Percentiles rank a stretch among this genome's conserved stretches.
phyloP scores from a whole-genome alignment of 2,113 vertebrate species.

The Vulpes ferrilata region DNA sequence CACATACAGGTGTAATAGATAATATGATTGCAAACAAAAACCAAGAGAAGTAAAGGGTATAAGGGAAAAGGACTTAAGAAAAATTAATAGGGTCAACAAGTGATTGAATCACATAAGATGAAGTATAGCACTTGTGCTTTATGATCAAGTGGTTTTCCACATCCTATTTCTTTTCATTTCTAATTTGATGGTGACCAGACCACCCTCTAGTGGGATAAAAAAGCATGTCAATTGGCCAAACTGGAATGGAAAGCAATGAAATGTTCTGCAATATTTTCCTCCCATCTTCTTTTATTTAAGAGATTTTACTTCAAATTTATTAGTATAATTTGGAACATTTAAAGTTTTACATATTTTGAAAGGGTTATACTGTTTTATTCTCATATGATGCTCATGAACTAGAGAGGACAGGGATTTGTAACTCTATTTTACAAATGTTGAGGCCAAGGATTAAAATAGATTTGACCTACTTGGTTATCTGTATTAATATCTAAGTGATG shows the following conservation, averaged over 20 bases:
- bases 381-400: not conserved
- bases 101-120: not conserved
- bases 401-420: not conserved
- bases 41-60: not conserved
- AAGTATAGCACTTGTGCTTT: not conserved
- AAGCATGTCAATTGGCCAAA: slow-evolving; percentile 69
- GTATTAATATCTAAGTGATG: not conserved
- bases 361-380: not conserved
- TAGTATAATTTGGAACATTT: not conserved
- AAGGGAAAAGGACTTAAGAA: not conserved
- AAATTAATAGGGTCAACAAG: not conserved
- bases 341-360: not conserved
- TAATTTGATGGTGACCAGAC: slow-evolving; percentile 80
- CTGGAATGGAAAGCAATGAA: not conserved
- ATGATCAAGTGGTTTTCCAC: slow-evolving; percentile 43
- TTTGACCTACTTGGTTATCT: not conserved
- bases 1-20: not conserved
- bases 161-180: slow-evolving; percentile 16
- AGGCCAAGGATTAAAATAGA: not conserved
- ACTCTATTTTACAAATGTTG: not conserved
- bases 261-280: not conserved
- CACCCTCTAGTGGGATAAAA: slow-evolving; percentile 86
- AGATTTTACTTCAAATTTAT: slow-evolving; percentile 4
- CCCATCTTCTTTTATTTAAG: not conserved
- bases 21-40: not conserved